Percentiles rank a stretch among this genome's conserved stretches.
These are phyloP conservation scores for Chrosomus eos DNA, from an alignment of 2,797 vertebrate species.

Conservation along the genomic window DNA sequence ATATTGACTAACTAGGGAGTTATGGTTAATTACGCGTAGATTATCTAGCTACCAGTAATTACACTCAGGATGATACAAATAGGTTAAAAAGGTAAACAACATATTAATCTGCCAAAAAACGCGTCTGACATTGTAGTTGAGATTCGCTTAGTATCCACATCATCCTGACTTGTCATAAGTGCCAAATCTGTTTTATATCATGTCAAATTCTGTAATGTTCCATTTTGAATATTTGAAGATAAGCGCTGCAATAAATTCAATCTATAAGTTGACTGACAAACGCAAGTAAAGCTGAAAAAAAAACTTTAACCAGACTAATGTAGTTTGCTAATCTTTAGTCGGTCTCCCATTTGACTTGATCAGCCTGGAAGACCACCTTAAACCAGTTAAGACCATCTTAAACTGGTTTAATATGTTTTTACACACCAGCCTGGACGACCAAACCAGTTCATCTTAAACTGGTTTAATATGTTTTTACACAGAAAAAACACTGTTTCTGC, in stretches of 20 bases:
- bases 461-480: not conserved
- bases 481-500: not conserved
- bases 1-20: not conserved
- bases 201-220: not conserved
- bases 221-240: not conserved
- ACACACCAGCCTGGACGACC: not conserved
- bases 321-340: not conserved
- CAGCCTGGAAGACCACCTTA: not conserved
- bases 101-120: not conserved
- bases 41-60: not conserved
- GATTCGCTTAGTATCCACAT: not conserved
- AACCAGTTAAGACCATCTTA: not conserved
- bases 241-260: not conserved
- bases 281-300: not conserved
- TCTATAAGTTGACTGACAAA: not conserved
- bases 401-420: too few species aligned
- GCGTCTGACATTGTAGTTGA: not conserved
- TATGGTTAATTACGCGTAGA: not conserved
- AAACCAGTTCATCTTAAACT: not conserved
- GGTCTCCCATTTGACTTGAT: not conserved
- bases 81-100: not conserved
- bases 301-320: not conserved
- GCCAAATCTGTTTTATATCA: not conserved
- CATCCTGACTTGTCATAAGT: not conserved
- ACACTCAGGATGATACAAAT: not conserved